Evolutionary conservation across 53 echinoderm and acorn worm species (phyloP).

Genomic region (Antedon mediterranea): DNA sequence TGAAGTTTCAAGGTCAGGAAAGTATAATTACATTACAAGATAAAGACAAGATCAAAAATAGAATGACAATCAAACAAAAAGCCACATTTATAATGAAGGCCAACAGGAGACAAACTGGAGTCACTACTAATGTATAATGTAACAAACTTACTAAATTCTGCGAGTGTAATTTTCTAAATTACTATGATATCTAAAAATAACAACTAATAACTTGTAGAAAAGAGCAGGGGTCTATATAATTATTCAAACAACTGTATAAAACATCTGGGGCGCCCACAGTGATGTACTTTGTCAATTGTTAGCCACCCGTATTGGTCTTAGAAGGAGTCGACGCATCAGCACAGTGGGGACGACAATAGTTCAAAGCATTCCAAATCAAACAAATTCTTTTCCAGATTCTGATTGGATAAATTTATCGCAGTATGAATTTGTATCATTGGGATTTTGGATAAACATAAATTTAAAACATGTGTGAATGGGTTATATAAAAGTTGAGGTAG

Average conservation of each 20-base stretch:
- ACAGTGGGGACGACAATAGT: background rate
- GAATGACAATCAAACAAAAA: background rate
- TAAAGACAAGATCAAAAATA: background rate
- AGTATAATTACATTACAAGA: background rate
- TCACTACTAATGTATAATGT: background rate
- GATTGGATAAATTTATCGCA: background rate
- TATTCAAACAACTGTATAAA: background rate
- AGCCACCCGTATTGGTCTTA: background rate
- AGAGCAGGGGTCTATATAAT: background rate
- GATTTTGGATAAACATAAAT: background rate
- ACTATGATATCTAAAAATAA: background rate
- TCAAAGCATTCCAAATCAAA: conserved; percentile 1
- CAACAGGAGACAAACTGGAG: background rate
- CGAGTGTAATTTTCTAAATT: background rate
- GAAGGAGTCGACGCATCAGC: background rate
- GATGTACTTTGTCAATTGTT: conserved; percentile 1
- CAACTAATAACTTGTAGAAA: background rate
- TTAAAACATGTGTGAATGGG: background rate
- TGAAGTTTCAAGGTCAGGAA: background rate
- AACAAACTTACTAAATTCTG: background rate
- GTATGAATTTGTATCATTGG: background rate
- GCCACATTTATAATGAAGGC: background rate
- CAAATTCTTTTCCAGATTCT: background rate
- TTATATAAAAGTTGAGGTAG: background rate
- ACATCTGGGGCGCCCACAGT: background rate